Evolutionary conservation across 2,113 vertebrate species (phyloP).

Genomic region (Centropristis striata): DNA sequence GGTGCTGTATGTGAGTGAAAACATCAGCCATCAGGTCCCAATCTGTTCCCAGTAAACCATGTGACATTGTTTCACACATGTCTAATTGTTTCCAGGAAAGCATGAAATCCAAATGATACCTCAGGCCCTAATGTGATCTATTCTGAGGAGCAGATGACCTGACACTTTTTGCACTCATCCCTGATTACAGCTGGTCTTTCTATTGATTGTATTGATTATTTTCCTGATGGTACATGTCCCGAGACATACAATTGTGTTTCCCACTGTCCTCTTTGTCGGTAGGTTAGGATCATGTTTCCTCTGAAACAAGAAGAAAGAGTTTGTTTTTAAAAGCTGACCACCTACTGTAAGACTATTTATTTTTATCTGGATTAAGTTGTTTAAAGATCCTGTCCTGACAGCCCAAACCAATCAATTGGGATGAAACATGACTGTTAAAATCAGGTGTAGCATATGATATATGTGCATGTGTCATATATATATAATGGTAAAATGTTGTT

Average conservation of each 20-base stretch:
- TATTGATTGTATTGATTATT: constrained; percentile 63
- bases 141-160: not conserved
- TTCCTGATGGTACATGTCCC: no score
- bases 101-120: not conserved
- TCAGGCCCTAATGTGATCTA: not conserved
- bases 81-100: not conserved
- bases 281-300: constrained; percentile 19
- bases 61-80: not conserved
- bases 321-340: not conserved
- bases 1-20: not conserved
- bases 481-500: no score
- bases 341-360: not conserved
- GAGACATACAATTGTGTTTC: not conserved
- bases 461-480: no score
- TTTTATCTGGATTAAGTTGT: not conserved
- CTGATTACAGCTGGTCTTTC: constrained; percentile 26
- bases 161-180: not conserved
- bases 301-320: constrained; percentile 13
- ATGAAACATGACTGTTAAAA: not conserved
- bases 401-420: no score
- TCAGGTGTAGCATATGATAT: not conserved
- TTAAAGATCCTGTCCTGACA: not conserved
- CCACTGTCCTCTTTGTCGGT: not conserved
- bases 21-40: not conserved
- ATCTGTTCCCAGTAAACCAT: constrained; percentile 16